phyloP scores from a whole-genome alignment of 2,888 invertebrate genomes.

The Synanthedon andrenaeformis region DNA sequence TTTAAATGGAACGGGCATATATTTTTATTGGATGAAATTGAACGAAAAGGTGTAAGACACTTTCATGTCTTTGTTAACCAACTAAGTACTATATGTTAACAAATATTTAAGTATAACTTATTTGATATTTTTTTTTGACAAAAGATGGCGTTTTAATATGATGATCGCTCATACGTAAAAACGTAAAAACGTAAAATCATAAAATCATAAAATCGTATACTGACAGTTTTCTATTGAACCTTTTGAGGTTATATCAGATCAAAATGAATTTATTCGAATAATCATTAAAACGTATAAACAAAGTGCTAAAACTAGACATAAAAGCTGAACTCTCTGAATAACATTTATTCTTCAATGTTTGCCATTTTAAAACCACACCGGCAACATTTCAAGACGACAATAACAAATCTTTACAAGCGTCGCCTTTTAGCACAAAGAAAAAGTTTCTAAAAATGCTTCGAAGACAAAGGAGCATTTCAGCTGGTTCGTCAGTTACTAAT shows the following conservation, averaged over 20 bases:
- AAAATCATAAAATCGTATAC: no score
- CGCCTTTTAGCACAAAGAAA: conserved; percentile 26
- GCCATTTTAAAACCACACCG: not conserved
- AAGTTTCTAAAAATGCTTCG: conserved; percentile 13
- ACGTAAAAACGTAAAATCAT: no score
- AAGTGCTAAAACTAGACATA: not conserved
- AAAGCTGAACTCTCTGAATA: not conserved
- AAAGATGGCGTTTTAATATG: no score
- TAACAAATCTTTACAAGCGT: conserved; percentile 23
- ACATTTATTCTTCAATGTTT: not conserved
- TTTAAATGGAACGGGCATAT: no score
- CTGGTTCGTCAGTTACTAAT: conserved; percentile 50
- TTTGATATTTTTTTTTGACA: no score
- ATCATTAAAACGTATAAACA: not conserved
- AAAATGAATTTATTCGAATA: not conserved
- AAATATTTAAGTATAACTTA: no score
- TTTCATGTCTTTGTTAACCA: no score
- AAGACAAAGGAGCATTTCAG: conserved; percentile 43
- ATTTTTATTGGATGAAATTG: no score
- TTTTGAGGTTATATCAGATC: not conserved
- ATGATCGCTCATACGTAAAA: no score
- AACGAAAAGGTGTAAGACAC: no score
- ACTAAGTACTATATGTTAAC: no score
- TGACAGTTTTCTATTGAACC: no score
- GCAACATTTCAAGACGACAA: conserved; percentile 1